Evolutionary conservation across 1,140 invertebrate species (phyloP).

Genomic region (Bemisia tabaci): DNA sequence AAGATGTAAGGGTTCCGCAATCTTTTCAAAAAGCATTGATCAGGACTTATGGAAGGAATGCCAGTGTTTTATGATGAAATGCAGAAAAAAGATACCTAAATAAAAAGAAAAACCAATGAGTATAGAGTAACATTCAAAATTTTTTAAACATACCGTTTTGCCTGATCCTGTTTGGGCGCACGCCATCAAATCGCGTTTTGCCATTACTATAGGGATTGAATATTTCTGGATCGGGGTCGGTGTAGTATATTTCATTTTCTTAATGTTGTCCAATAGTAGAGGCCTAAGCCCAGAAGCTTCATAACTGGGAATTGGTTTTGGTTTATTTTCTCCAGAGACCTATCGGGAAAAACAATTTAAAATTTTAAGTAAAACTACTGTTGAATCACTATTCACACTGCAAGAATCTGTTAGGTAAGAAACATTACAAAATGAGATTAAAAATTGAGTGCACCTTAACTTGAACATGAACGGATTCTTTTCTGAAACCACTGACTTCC

Average conservation of each 20-base stretch:
- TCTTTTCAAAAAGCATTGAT: no score
- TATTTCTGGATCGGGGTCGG: conserved; percentile 91
- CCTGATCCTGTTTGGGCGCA: conserved; percentile 97
- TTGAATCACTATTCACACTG: no score
- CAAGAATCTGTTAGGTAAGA: background rate
- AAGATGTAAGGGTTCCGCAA: no score
- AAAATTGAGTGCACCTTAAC: background rate
- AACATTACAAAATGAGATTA: background rate
- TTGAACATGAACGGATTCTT: background rate
- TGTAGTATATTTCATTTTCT: conserved; percentile 62
- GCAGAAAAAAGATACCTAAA: no score
- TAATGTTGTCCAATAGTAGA: conserved; percentile 60
- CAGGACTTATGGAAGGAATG: no score
- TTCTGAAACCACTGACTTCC: background rate
- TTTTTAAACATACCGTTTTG: conserved; percentile 61
- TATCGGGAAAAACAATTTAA: conserved; percentile 24
- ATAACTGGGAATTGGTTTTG: conserved; percentile 50
- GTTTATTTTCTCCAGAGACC: conserved; percentile 50
- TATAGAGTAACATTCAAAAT: no score
- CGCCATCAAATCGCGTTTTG: conserved; percentile 79
- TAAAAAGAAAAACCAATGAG: no score
- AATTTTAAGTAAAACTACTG: no score
- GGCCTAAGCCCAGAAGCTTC: conserved; percentile 48
- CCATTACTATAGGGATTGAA: conserved; percentile 67
- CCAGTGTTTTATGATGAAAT: no score